Percentiles rank a stretch among this genome's conserved stretches.
phyloP scores from a whole-genome alignment of 2,113 vertebrate species.

The Mustela nigripes region DNA sequence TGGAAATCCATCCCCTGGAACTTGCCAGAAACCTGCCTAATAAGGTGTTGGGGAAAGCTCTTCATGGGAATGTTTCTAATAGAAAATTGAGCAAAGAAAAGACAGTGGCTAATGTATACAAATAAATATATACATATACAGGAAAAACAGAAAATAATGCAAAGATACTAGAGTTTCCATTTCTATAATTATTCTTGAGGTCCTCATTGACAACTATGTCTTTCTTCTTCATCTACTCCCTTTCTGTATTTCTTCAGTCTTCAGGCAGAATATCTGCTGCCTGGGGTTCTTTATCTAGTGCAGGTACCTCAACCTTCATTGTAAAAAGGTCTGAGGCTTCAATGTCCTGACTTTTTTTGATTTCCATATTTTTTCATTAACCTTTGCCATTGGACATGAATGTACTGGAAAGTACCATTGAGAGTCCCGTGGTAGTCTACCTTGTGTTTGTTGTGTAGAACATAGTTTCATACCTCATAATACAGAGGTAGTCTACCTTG shows the following conservation, averaged over 20 bases:
- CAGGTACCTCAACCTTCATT: not conserved
- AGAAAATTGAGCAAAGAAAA: not conserved
- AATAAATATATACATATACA: not conserved
- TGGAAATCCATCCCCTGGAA: not conserved
- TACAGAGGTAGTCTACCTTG: not conserved
- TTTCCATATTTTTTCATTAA: not conserved
- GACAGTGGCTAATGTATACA: not conserved
- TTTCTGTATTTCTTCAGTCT: not conserved
- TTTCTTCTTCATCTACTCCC: not conserved
- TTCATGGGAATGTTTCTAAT: not conserved
- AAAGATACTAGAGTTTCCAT: not conserved
- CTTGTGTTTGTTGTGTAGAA: not conserved
- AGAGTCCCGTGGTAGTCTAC: not conserved
- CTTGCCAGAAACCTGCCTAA: not conserved
- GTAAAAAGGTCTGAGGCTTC: not conserved
- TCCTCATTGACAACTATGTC: not conserved
- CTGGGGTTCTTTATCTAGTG: not conserved
- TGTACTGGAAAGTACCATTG: not conserved
- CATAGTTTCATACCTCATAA: not conserved
- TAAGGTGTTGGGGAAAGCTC: not conserved
- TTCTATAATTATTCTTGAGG: not conserved
- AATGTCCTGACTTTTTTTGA: not conserved
- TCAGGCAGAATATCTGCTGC: not conserved
- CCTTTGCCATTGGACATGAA: not conserved
- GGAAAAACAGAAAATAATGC: not conserved